Conservation (phyloP, 2,888 invertebrate genomes). For the Hoplodrina ambigua region DNA sequence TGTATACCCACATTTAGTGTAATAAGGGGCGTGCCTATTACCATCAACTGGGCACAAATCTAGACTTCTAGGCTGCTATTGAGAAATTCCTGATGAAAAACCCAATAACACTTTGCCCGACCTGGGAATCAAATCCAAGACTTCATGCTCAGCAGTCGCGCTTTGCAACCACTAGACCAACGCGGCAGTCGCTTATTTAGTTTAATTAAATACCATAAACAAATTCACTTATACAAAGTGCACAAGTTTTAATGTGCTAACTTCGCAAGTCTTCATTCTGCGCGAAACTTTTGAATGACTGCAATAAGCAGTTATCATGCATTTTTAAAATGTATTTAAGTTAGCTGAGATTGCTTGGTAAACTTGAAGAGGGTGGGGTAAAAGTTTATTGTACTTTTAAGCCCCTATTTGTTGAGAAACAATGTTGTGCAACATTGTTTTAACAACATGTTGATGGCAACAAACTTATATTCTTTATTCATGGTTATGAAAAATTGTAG, state of each 20-base stretch:
- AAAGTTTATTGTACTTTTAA: neutral
- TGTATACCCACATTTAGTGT: too few species aligned
- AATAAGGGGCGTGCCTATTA: too few species aligned
- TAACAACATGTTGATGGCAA: too few species aligned
- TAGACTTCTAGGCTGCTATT: too few species aligned
- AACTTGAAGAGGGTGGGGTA: neutral
- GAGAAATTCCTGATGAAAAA: too few species aligned
- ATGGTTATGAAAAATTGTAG: too few species aligned
- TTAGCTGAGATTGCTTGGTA: slow-evolving; percentile 10
- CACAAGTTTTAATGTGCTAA: slow-evolving; percentile 47
- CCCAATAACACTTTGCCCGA: too few species aligned
- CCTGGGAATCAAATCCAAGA: too few species aligned
- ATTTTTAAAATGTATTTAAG: slow-evolving; percentile 47
- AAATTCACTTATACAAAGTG: slow-evolving; percentile 45
- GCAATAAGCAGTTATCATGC: slow-evolving; percentile 42
- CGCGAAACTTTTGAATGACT: slow-evolving; percentile 39
- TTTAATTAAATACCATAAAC: slow-evolving; percentile 34
- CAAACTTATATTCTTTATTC: too few species aligned
- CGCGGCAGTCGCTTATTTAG: neutral
- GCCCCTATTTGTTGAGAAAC: neutral
- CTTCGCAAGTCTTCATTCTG: slow-evolving; percentile 18
- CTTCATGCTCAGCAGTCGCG: too few species aligned
- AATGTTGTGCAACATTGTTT: neutral
- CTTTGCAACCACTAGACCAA: too few species aligned
- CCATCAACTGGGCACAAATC: too few species aligned